These are phyloP conservation scores for Palythoa grandiflora DNA, from an alignment of 92 coral and sea anemone species.

Conservation along the genomic window DNA sequence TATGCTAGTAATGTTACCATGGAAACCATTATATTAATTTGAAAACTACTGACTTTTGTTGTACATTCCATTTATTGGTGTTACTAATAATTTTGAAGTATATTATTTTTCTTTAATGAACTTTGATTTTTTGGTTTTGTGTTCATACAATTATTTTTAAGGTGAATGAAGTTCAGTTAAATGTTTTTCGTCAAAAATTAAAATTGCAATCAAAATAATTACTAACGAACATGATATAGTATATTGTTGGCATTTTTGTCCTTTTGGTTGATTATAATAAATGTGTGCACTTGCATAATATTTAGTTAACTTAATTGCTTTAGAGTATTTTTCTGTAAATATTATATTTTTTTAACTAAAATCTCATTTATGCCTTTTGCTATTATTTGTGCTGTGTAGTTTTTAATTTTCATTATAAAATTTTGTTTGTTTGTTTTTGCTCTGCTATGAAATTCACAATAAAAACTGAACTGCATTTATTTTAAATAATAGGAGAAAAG, in stretches of 20 bases:
- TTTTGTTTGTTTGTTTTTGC: background rate
- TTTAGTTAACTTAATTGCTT: too few relatives aligned
- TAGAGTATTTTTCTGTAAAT: too few relatives aligned
- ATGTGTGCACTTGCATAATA: too few relatives aligned
- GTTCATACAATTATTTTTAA: too few relatives aligned
- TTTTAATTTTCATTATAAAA: background rate
- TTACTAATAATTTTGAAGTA: background rate
- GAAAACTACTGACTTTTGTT: background rate
- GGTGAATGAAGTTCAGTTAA: too few relatives aligned
- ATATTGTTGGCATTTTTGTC: too few relatives aligned
- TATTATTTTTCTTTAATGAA: constrained; percentile 5
- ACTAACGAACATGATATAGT: too few relatives aligned
- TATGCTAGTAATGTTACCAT: constrained; percentile 58
- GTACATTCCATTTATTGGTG: background rate
- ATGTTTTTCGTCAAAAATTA: too few relatives aligned
- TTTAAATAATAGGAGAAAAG: constrained; percentile 70
- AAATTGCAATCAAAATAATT: too few relatives aligned
- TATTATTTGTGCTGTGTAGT: background rate
- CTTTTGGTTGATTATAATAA: too few relatives aligned
- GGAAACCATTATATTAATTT: constrained; percentile 51
- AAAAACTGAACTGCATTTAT: background rate
- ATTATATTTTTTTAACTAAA: too few relatives aligned
- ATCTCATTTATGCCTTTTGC: background rate
- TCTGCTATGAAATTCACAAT: background rate
- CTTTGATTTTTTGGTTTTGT: background rate